phyloP scores from a whole-genome alignment of 1,140 invertebrate species.

The Euschistus heros region DNA sequence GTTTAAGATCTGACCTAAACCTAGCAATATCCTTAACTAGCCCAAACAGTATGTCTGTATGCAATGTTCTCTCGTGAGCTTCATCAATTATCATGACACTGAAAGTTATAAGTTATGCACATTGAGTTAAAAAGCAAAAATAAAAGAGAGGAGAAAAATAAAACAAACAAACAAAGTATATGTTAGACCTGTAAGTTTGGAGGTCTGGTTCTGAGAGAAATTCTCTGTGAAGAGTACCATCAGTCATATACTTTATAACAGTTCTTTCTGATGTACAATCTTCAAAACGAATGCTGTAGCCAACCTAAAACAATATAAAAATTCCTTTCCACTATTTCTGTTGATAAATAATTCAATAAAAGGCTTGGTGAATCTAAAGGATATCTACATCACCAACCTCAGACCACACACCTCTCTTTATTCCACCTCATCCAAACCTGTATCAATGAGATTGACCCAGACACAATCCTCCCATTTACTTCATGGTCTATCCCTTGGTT shows the following conservation, averaged over 20 bases:
- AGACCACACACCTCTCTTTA: too few relatives aligned
- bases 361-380: too few relatives aligned
- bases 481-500: too few relatives aligned
- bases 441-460: too few relatives aligned
- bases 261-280: constrained; percentile 64
- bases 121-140: not conserved
- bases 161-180: not conserved
- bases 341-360: too few relatives aligned
- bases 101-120: constrained; percentile 26
- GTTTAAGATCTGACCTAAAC: constrained; percentile 88
- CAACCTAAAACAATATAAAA: constrained; percentile 44
- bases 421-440: too few relatives aligned
- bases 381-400: too few relatives aligned
- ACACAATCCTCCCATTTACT: too few relatives aligned
- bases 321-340: too few relatives aligned
- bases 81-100: constrained; percentile 99
- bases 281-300: constrained; percentile 69
- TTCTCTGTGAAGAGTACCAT: constrained; percentile 94
- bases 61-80: constrained; percentile 95
- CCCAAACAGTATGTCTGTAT: constrained; percentile 97
- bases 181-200: constrained; percentile 58
- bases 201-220: constrained; percentile 96
- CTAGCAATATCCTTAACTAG: constrained; percentile 95
- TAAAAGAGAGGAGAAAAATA: not conserved
- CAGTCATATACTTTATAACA: constrained; percentile 98